These are phyloP conservation scores for Philypnodon macrostomus DNA, from an alignment of 2,797 vertebrate species.

Conservation along the genomic window DNA sequence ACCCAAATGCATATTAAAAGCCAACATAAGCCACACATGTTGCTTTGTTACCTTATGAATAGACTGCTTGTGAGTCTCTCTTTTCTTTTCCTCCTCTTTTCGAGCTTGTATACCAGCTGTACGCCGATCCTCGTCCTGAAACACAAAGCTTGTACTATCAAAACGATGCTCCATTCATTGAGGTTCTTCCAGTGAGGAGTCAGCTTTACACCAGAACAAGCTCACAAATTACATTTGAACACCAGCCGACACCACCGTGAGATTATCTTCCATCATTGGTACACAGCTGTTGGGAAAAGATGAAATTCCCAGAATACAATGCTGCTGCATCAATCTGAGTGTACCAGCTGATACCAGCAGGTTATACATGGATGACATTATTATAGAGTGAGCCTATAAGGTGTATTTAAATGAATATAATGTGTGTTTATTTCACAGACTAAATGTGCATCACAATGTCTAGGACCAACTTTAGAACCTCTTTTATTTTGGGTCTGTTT, in stretches of 20 bases:
- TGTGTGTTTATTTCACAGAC: no score
- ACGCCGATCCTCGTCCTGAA: constrained; percentile 97
- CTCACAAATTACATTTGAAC: constrained; percentile 38
- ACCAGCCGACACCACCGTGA: constrained; percentile 54
- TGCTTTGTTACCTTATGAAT: constrained; percentile 86
- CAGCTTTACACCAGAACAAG: constrained; percentile 22
- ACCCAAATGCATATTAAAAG: background rate
- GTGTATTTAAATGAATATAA: no score
- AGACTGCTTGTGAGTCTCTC: constrained; percentile 91
- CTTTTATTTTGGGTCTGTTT: no score
- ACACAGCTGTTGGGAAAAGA: constrained; percentile 69
- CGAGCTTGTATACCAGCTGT: constrained; percentile 88
- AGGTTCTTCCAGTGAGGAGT: constrained; percentile 44
- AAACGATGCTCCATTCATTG: constrained; percentile 56
- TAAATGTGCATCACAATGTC: no score
- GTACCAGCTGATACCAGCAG: constrained; percentile 35
- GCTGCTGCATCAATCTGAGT: constrained; percentile 57
- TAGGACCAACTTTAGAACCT: no score
- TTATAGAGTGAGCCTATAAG: no score
- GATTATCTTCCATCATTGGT: constrained; percentile 68
- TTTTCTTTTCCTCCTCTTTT: constrained; percentile 96
- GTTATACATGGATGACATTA: no score
- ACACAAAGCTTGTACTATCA: constrained; percentile 57
- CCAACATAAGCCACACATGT: constrained; percentile 14
- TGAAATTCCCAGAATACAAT: constrained; percentile 73